phyloP scores from a whole-genome alignment of 2,888 invertebrate genomes.

The Cosmia pyralina region DNA sequence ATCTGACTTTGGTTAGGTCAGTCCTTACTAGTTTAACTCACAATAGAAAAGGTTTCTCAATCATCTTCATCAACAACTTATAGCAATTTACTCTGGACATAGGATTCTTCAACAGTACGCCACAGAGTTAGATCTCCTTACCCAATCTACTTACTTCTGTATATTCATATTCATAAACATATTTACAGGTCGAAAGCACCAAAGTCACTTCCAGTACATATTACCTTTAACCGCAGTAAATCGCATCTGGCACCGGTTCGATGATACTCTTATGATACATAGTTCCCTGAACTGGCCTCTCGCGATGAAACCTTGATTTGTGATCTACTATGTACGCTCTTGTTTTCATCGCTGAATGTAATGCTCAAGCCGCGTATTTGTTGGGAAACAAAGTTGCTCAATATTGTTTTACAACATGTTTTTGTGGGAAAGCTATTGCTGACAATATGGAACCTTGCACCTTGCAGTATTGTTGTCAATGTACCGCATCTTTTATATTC shows the following conservation, averaged over 20 bases:
- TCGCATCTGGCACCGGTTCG: conserved; percentile 79
- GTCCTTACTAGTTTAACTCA: no score
- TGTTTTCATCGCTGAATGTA: conserved; percentile 11
- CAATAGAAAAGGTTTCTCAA: no score
- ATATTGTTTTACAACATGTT: neutral
- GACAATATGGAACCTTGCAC: no score
- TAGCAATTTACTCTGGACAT: neutral
- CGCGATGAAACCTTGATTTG: conserved; percentile 80
- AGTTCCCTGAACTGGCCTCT: conserved; percentile 78
- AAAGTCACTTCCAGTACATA: conserved; percentile 62
- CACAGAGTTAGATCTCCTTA: neutral
- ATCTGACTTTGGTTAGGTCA: no score
- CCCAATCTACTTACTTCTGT: no score
- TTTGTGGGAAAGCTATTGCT: neutral
- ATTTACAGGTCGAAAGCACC: neutral
- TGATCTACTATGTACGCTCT: conserved; percentile 65
- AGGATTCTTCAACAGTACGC: neutral
- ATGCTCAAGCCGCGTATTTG: neutral
- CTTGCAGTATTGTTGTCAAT: no score
- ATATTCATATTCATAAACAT: neutral
- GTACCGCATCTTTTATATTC: no score
- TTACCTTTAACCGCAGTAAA: conserved; percentile 74
- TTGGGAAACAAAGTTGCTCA: neutral
- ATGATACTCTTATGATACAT: conserved; percentile 84
- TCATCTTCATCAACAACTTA: no score